Conservation (phyloP, 2,888 invertebrate genomes). For the Allygus modestus region DNA sequence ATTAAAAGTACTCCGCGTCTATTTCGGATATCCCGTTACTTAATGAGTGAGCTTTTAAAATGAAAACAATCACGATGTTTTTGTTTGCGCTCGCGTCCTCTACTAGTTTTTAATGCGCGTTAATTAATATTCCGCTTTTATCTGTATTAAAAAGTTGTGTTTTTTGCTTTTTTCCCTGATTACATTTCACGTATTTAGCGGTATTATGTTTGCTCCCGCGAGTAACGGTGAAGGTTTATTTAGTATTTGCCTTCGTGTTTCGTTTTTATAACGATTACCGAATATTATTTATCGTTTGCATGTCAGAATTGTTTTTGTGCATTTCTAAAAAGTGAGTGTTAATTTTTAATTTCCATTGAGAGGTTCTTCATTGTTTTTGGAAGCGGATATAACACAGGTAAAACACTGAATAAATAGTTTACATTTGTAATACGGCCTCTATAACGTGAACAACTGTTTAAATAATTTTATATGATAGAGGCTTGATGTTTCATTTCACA, state of each 20-base stretch:
- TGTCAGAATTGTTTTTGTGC: not conserved
- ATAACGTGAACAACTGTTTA: no score
- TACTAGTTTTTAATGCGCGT: constrained; percentile 44
- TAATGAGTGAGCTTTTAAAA: constrained; percentile 54
- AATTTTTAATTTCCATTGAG: not conserved
- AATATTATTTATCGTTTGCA: not conserved
- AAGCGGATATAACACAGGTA: no score
- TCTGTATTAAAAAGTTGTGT: constrained; percentile 48
- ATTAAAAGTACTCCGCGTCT: constrained; percentile 48
- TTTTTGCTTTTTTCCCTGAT: constrained; percentile 52
- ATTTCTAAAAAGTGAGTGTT: not conserved
- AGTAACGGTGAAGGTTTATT: constrained; percentile 5
- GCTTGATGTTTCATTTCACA: no score
- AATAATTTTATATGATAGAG: no score
- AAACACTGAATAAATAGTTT: no score
- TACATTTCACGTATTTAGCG: constrained; percentile 39
- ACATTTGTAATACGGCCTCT: no score
- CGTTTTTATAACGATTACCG: not conserved
- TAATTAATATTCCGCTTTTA: constrained; percentile 51
- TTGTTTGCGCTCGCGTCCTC: not conserved
- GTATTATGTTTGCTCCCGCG: constrained; percentile 36
- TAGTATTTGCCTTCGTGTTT: not conserved
- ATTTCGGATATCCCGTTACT: constrained; percentile 44
- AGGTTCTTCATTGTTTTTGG: not conserved
- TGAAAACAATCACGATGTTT: constrained; percentile 50